Evolutionary conservation across 2,888 invertebrate genomes (phyloP).

Genomic region (Eupithecia pulchellata): DNA sequence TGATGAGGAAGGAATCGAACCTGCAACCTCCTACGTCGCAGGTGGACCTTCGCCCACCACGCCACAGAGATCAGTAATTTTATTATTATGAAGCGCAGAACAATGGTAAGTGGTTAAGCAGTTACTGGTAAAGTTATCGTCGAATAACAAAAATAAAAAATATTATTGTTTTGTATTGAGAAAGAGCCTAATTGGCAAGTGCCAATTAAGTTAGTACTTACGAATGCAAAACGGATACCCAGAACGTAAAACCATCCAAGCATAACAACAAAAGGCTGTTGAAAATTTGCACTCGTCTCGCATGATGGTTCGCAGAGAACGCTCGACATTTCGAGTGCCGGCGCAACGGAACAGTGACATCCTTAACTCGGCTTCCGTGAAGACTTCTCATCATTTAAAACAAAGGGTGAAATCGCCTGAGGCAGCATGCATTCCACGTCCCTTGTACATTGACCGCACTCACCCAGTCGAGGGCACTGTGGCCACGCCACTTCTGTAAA

Average conservation of each 20-base stretch:
- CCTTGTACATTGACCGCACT: constrained; percentile 73
- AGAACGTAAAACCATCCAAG: constrained; percentile 21
- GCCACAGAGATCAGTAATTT: too few species aligned
- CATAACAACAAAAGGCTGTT: constrained; percentile 72
- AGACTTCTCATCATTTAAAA: constrained; percentile 76
- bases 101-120: background rate
- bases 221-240: background rate
- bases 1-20: too few species aligned
- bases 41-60: too few species aligned
- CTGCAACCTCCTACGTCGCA: too few species aligned
- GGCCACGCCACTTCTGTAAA: constrained; percentile 56
- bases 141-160: background rate
- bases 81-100: too few species aligned
- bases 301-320: constrained; percentile 63
- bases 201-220: too few species aligned
- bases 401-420: constrained; percentile 77
- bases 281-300: constrained; percentile 69
- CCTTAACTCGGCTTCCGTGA: constrained; percentile 71
- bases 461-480: constrained; percentile 64
- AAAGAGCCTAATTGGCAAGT: background rate
- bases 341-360: constrained; percentile 73
- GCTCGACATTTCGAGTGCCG: constrained; percentile 70
- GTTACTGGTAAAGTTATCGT: background rate
- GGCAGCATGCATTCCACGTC: constrained; percentile 65
- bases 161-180: background rate